A percentile compares a stretch with the other conserved stretches of the same genome.
Evolutionary conservation across 2,797 vertebrate genomes (phyloP).

Genomic region (Phataginus tetradactyla): DNA sequence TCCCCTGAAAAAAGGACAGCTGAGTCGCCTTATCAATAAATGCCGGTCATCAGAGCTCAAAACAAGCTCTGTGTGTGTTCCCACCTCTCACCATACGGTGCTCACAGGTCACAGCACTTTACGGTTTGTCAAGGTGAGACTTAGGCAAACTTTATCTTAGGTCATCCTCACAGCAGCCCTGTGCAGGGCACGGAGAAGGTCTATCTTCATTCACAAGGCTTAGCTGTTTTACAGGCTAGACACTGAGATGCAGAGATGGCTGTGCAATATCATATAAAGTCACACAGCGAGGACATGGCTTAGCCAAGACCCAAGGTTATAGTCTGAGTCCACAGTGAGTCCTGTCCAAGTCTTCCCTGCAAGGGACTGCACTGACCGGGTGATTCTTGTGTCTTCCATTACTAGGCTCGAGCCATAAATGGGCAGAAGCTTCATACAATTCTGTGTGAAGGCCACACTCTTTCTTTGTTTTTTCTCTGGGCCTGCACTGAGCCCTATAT

Average conservation of each 20-base stretch:
- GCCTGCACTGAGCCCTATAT: not conserved
- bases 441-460: not conserved
- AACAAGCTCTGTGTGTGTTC: not conserved
- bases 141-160: not conserved
- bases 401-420: not conserved
- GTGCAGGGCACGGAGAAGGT: not conserved
- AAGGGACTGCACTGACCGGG: not conserved
- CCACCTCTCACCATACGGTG: not conserved
- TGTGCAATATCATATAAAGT: not conserved
- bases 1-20: not conserved
- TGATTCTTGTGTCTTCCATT: not conserved
- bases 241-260: not conserved
- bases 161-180: not conserved
- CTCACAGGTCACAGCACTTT: not conserved
- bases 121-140: not conserved
- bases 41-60: not conserved
- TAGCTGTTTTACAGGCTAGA: not conserved
- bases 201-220: not conserved
- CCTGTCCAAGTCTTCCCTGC: not conserved
- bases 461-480: not conserved
- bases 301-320: not conserved
- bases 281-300: not conserved
- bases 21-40: not conserved
- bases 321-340: not conserved
- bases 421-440: not conserved